Base-by-base conservation (phyloP, 2,113 vertebrate genomes). In the Alectura lathami region DNA sequence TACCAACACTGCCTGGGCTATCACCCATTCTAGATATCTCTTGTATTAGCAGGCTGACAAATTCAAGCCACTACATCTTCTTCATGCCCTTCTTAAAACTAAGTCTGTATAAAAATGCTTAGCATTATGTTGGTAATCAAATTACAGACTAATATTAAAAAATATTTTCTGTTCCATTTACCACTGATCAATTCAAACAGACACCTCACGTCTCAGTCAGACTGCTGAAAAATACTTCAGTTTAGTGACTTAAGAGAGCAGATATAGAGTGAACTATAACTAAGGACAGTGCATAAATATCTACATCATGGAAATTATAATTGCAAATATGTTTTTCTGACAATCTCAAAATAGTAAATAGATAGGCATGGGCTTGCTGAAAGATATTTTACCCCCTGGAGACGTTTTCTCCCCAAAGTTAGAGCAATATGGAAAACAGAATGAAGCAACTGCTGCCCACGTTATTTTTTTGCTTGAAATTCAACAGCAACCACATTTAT, bases 111-210 rank as follows among this genome's bases (percentile, higher is more conserved):
- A 16, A 51, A 81, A 57, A 9, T 9, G 34, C 47, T 27, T 53
- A 67, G 3, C 2, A 2, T 67, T 50, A 29, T 17, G 80, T 67
- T 43, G 17, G 17, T 11, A 82, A 60, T 45, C 40, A 34, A 87
- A 73, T 16, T 34, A 20, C 24, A 42, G 13, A 73, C 68, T 29
- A 54, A 57, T 27, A 21, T 11, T 29, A 73, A 38, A 63, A 54
- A 13, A 36, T 1, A 5, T 8, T 20, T 30, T 75, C 38, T 79
- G 26, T 66, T 73, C 2, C 2, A 10, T 13, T 0, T 0, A 17
- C 80, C 30, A 29, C 23, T 54, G 38, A 56, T 40, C 36, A 59
- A 9, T 69, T 42, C 60, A 45, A 45, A 69, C 0, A 73, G 43
- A 59, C 13, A 60, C 30, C 36, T 72, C 10, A 27, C 21, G 29